phyloP scores from a whole-genome alignment of 2,113 vertebrate species.

The Macquaria australasica region DNA sequence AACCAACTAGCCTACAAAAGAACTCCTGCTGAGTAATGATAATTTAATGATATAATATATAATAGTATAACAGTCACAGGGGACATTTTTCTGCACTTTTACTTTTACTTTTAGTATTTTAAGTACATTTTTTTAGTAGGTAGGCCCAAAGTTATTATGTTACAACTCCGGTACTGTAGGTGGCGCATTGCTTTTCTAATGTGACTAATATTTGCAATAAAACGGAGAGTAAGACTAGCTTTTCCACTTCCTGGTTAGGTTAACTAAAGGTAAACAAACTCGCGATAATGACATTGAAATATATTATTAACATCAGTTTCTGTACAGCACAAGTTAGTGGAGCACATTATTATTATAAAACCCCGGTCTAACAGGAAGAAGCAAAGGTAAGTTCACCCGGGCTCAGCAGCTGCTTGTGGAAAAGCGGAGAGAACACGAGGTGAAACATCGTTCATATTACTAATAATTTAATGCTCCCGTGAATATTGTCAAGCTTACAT shows the following conservation, averaged over 20 bases:
- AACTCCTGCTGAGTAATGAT: too few relatives aligned
- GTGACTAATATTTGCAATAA: too few relatives aligned
- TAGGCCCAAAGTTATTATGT: not conserved
- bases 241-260: conserved; percentile 1
- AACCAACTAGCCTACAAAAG: too few relatives aligned
- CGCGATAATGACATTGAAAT: conserved; percentile 28
- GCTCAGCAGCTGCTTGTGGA: not conserved
- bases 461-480: not conserved
- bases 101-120: too few relatives aligned
- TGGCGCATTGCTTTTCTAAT: not conserved
- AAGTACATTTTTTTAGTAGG: too few relatives aligned
- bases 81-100: too few relatives aligned
- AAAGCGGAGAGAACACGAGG: not conserved
- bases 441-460: not conserved
- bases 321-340: not conserved
- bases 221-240: not conserved
- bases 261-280: conserved; percentile 33
- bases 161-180: not conserved
- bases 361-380: accelerated
- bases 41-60: too few relatives aligned
- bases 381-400: not conserved
- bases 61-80: too few relatives aligned
- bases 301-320: not conserved
- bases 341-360: accelerated
- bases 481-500: accelerated